These are phyloP conservation scores for Elegia similella DNA, from an alignment of 2,888 invertebrate species.

Conservation along the genomic window DNA sequence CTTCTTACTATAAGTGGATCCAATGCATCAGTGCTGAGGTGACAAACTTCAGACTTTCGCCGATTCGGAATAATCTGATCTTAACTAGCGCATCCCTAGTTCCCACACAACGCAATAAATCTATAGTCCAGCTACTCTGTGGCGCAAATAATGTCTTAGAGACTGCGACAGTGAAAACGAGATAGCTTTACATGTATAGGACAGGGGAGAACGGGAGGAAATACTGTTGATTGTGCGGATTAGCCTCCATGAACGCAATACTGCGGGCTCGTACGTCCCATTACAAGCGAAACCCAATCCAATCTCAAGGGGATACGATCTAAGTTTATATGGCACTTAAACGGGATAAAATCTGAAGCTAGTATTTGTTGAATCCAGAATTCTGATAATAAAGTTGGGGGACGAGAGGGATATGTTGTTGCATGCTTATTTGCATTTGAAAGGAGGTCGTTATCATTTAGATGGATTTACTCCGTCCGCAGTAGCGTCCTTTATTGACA, in stretches of 20 bases:
- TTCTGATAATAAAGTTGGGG: conserved; percentile 30
- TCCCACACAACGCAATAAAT: conserved; percentile 13
- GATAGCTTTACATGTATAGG: conserved; percentile 2
- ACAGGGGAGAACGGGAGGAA: conserved; percentile 19
- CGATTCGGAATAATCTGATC: too few relatives aligned
- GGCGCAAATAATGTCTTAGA: conserved; percentile 18
- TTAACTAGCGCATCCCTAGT: too few relatives aligned
- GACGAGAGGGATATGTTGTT: conserved; percentile 24
- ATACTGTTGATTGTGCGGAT: conserved; percentile 42
- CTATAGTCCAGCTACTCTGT: conserved; percentile 8
- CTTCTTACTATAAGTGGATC: too few relatives aligned
- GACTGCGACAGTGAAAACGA: conserved; percentile 12
- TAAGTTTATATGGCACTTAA: conserved; percentile 20
- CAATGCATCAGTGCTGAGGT: too few relatives aligned
- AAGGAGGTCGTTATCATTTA: conserved; percentile 19
- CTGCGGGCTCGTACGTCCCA: conserved; percentile 14
- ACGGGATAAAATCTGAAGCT: conserved; percentile 18
- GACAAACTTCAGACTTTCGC: too few relatives aligned
- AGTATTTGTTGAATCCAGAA: conserved; percentile 28
- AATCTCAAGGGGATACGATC: conserved; percentile 25
- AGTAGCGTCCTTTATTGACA: conserved; percentile 8
- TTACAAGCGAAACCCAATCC: conserved; percentile 24
- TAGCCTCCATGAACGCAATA: conserved; percentile 32
- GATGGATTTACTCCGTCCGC: conserved; percentile 13
- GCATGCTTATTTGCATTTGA: conserved; percentile 28